phyloP scores from a whole-genome alignment of 2,113 vertebrate species.

The Donacobius atricapilla region DNA sequence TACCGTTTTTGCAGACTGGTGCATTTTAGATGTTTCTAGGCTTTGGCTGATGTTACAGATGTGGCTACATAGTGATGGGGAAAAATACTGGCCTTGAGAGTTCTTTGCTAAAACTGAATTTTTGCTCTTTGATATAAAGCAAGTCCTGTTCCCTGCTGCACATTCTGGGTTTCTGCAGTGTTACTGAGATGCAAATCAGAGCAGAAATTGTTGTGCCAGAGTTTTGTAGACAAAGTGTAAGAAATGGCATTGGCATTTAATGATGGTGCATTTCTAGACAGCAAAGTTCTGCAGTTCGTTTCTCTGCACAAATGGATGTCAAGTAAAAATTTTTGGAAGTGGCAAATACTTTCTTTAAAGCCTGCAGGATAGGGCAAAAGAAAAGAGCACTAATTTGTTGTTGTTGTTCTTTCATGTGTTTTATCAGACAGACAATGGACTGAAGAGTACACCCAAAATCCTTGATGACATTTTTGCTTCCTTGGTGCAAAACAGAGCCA shows the following conservation, averaged over 20 bases:
- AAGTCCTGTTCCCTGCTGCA: neutral
- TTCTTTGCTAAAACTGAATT: neutral
- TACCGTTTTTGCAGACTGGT: accelerated
- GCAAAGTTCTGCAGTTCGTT: neutral
- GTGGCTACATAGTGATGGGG: neutral
- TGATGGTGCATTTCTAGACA: neutral
- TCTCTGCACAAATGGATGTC: neutral
- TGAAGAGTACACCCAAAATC: conserved; percentile 80
- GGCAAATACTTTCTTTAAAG: neutral
- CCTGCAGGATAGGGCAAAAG: neutral
- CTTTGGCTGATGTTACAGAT: neutral
- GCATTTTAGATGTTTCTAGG: neutral
- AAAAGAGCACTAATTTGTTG: neutral
- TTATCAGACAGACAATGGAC: conserved; percentile 74
- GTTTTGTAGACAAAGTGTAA: neutral
- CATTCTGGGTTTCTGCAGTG: neutral
- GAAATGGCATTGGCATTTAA: neutral
- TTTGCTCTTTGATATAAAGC: neutral
- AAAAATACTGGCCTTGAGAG: neutral
- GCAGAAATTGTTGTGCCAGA: neutral
- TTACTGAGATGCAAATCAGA: neutral
- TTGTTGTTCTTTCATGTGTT: neutral
- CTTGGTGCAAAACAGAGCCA: conserved; percentile 75
- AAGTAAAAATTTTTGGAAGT: neutral
- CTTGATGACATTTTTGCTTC: conserved; percentile 84